Evolutionary conservation across 2,888 invertebrate genomes (phyloP), one percentile per base, ranked within the genome.

Genomic region (Mimumesa dahlbomi): DNA sequence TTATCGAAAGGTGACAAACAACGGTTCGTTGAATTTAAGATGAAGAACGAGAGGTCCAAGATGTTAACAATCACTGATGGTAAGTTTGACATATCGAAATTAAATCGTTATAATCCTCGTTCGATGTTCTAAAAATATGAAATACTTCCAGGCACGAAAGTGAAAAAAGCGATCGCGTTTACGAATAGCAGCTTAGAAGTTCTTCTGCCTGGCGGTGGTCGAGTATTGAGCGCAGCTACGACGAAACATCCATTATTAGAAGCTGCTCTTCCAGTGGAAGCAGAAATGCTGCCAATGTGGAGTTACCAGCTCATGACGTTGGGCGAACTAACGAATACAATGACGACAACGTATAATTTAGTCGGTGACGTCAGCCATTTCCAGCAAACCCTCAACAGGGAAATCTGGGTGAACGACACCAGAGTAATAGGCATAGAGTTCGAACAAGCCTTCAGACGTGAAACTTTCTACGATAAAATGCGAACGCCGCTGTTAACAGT

Each of bases 351-450:
- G 0, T 96, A 96, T 86, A 94, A 94, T 77, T 90, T 96, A 42
- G 95, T 96, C 0, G 96, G 96, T 2, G 96, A 96, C 86, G 96
- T 96, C 0, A 92, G 96, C 70, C 95, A 95, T 85, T 94, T 94
- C 0, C 95, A 96, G 82, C 96, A 96, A 89, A 96, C 95, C 0
- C 90, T 96, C 1, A 95, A 95, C 83, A 92, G 95, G 13, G 95
- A 95, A 87, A 94, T 95, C 78, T 87, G 96, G 95, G 96, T 98
- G 3, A 98, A 98, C 88, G 95, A 96, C 74, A 94, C 96, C 3
- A 93, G 96, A 82, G 94, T 97, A 0, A 91, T 98, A 31, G 96
- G 97, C 13, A 94, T 98, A 50, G 97, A 98, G 89, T 98, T 97
- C 85, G 97, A 98, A 87, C 96, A 97, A 87, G 95, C 95, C 70